These are phyloP conservation scores for Leptodirus hochenwartii DNA, from an alignment of 2,888 invertebrate genomes.

Conservation along the genomic window DNA sequence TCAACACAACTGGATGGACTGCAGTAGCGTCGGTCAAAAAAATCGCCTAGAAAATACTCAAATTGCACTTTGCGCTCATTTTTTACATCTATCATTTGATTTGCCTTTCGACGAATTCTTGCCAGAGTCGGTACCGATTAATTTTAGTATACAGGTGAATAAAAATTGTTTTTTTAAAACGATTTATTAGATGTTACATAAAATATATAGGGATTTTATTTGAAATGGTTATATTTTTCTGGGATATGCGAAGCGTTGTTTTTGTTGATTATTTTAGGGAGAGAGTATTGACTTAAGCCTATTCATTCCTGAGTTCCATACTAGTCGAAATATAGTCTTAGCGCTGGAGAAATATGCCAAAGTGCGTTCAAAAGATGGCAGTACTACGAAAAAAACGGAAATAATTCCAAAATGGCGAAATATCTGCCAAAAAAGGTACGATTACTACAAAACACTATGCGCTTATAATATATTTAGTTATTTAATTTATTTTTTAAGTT, in stretches of 20 bases:
- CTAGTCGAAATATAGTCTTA: slow-evolving; percentile 62
- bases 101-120: slow-evolving; percentile 89
- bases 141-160: slow-evolving; percentile 71
- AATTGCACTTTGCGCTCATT: slow-evolving; percentile 84
- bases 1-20: slow-evolving; percentile 98
- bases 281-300: slow-evolving; percentile 83
- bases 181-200: background rate
- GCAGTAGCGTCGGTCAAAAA: slow-evolving; percentile 75
- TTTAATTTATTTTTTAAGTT: slow-evolving; percentile 16
- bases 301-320: slow-evolving; percentile 82
- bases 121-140: slow-evolving; percentile 72
- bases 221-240: background rate
- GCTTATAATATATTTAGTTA: slow-evolving; percentile 1
- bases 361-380: slow-evolving; percentile 58
- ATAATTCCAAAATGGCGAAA: slow-evolving; percentile 59
- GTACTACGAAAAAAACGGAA: slow-evolving; percentile 34
- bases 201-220: slow-evolving; percentile 3
- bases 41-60: slow-evolving; percentile 63
- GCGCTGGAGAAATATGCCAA: slow-evolving; percentile 80
- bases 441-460: no score
- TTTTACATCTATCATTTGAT: slow-evolving; percentile 83
- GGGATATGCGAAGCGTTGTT: background rate
- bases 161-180: slow-evolving; percentile 3
- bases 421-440: slow-evolving; percentile 45
- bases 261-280: slow-evolving; percentile 32